These are phyloP conservation scores for Tamandua tetradactyla DNA, from an alignment of 2,797 vertebrate genomes.

Conservation along the genomic window DNA sequence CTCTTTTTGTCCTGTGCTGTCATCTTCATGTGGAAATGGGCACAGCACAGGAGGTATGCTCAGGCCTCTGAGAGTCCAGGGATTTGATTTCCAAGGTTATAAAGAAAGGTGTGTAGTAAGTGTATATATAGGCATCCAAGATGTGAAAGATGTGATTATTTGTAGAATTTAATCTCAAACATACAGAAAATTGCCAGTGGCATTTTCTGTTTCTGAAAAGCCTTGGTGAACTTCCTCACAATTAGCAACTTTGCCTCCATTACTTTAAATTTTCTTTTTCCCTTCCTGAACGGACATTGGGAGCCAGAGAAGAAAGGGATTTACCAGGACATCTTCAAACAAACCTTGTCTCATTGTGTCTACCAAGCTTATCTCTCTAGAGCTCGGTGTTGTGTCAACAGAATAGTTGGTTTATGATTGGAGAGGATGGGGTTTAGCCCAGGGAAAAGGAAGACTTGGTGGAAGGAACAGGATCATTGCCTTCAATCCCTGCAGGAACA, in stretches of 20 bases:
- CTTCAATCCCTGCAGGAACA: background rate
- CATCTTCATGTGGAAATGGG: slow-evolving; percentile 36
- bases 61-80: slow-evolving; percentile 68
- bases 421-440: background rate
- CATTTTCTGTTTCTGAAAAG: slow-evolving; percentile 7
- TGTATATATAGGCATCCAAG: slow-evolving; percentile 79
- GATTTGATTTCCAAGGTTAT: slow-evolving; percentile 83
- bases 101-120: slow-evolving; percentile 80
- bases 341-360: background rate
- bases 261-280: slow-evolving; percentile 33
- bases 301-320: background rate
- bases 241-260: background rate
- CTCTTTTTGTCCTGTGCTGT: background rate
- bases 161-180: slow-evolving; percentile 86
- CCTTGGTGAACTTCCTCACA: slow-evolving; percentile 13
- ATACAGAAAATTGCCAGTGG: background rate
- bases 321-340: background rate
- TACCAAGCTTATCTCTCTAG: background rate
- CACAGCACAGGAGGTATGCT: slow-evolving; percentile 59
- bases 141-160: slow-evolving; percentile 85
- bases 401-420: background rate
- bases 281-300: background rate
- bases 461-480: background rate
- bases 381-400: background rate
- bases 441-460: background rate